Evolutionary conservation across 2,113 vertebrate genomes (phyloP).

Genomic region (Pelmatolapia mariae): DNA sequence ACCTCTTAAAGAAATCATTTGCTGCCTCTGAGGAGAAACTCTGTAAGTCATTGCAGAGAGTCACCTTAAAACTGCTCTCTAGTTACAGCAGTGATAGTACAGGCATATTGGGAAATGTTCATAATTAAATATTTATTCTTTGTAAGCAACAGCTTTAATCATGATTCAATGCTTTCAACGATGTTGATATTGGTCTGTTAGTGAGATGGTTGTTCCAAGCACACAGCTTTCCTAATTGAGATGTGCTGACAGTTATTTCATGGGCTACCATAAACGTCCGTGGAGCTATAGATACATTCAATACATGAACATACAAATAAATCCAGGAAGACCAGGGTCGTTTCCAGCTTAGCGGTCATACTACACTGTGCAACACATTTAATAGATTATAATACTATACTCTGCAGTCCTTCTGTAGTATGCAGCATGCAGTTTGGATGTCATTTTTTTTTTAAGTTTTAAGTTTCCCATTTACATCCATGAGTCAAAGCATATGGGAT

Average conservation of each 20-base stretch:
- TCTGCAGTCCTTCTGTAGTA: neutral
- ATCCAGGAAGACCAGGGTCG: neutral
- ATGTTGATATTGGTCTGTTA: neutral
- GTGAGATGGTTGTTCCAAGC: neutral
- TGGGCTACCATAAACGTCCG: neutral
- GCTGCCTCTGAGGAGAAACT: constrained; percentile 1
- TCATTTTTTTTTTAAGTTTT: neutral
- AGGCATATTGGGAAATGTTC: neutral
- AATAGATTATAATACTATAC: neutral
- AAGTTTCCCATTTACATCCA: neutral
- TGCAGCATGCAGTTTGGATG: accelerated
- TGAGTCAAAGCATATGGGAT: neutral
- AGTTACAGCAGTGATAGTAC: neutral
- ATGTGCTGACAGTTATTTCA: neutral
- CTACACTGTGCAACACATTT: neutral
- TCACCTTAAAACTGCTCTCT: neutral
- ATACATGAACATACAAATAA: neutral
- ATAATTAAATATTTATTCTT: neutral
- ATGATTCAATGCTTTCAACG: neutral
- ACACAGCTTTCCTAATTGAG: neutral
- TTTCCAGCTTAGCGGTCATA: neutral
- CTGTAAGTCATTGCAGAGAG: neutral
- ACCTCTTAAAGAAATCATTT: neutral
- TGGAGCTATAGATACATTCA: neutral
- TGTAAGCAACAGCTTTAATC: neutral